These are phyloP conservation scores for Dryobates pubescens DNA, from an alignment of 2,797 vertebrate genomes.

Conservation along the genomic window DNA sequence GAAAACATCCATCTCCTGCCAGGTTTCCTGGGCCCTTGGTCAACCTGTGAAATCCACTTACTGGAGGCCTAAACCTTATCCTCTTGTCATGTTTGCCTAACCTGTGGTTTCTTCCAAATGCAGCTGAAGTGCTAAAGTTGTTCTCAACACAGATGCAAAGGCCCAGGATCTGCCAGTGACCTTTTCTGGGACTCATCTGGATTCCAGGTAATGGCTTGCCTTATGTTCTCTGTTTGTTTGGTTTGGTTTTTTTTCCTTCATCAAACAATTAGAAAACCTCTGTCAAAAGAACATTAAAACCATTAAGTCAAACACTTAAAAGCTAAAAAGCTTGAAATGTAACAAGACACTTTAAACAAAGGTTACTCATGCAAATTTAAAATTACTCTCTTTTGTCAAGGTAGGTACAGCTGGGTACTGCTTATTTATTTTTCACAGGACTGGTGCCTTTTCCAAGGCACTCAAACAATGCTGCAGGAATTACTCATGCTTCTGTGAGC, in stretches of 20 bases:
- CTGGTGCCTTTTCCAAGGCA: not conserved
- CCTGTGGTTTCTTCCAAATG: not conserved
- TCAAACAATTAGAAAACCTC: not conserved
- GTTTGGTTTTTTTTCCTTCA: not conserved
- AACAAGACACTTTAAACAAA: not conserved
- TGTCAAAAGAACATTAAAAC: not conserved
- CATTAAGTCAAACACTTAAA: not conserved
- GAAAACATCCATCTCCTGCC: not conserved
- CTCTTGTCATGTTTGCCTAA: not conserved
- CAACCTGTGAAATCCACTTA: not conserved
- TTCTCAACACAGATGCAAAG: not conserved
- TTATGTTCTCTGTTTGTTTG: not conserved
- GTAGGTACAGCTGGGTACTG: not conserved
- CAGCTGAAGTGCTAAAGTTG: not conserved
- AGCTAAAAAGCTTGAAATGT: not conserved
- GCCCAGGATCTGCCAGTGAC: not conserved
- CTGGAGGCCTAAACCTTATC: not conserved
- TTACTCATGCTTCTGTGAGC: not conserved
- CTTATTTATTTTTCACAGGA: conserved; percentile 49
- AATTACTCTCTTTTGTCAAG: not conserved
- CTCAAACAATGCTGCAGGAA: not conserved
- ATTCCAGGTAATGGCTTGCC: not conserved
- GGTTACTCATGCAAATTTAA: not conserved
- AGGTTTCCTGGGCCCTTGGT: not conserved
- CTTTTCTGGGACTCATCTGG: not conserved